A percentile compares a stretch with the other conserved stretches of the same genome.
Conservation (phyloP, 2,797 vertebrate genomes). For the Esox lucius region DNA sequence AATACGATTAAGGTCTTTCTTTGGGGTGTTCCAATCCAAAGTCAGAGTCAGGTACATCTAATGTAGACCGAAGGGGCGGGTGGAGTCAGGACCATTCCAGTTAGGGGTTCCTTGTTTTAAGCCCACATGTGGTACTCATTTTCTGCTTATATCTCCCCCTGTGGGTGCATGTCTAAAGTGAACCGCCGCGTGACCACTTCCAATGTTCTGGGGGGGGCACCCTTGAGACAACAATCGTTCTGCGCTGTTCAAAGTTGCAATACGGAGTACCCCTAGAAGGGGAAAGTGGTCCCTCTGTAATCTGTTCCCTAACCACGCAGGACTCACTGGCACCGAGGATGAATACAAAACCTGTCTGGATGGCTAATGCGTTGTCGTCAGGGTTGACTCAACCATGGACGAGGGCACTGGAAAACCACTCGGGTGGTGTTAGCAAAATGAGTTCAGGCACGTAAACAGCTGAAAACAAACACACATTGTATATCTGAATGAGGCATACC, state of each 20-base stretch:
- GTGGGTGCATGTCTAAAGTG: too few relatives aligned
- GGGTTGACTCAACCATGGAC: too few relatives aligned
- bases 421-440: background rate
- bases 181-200: too few relatives aligned
- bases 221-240: too few relatives aligned
- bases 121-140: constrained; percentile 70
- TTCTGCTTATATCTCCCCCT: constrained; percentile 57
- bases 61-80: constrained; percentile 32
- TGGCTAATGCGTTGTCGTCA: background rate
- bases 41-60: too few relatives aligned
- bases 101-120: constrained; percentile 45
- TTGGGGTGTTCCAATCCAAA: too few relatives aligned
- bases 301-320: background rate
- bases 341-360: background rate
- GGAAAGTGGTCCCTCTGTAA: background rate
- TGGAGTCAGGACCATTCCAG: constrained; percentile 27
- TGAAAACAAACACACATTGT: background rate
- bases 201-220: too few relatives aligned
- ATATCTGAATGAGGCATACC: background rate
- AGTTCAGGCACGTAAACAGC: background rate
- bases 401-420: background rate
- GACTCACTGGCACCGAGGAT: background rate
- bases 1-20: too few relatives aligned
- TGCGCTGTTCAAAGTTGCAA: too few relatives aligned
- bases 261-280: background rate